Evolutionary conservation across 2,797 vertebrate genomes (phyloP), one percentile per base, ranked within the genome.

Genomic region (Enteromius anoplus): DNA sequence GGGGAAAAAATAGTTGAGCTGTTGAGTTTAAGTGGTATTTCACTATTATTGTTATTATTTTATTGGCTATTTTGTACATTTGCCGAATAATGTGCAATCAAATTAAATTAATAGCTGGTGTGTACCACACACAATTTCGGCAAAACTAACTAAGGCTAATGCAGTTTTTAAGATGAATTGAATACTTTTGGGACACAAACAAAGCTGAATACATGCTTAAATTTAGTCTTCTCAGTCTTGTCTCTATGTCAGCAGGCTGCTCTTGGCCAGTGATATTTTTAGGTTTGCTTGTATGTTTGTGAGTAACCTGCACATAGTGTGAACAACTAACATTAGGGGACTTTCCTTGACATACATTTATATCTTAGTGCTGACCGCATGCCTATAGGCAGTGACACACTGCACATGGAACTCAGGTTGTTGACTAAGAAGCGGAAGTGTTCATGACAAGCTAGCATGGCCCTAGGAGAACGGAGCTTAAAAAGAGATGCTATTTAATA

Each of bases 391-490:
- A 84, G 75, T 89, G 89, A 90, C 88, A 84, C 88, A 88, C 62
- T 55, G 10, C n/a, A 62, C 68, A 82, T 78, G 62, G 65, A 84
- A 84, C 82, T 77, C 49, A 69, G 82, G 58, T 75, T 47, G 84
- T 85, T 92, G 91, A 93, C 92, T 91, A 88, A 90, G 51, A 77
- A 15, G 68, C 84, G 90, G 92, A 93, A 92, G 51, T 19, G 91
- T 90, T 29, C 23, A 8, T 69, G 37, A 53, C 21, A 17, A 81
- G 55, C 49, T n/a, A n/a, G 21, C 79, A 47, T 15, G 62, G 64
- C 21, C 65, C 8, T 32, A 53, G 21, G 64, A 69, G 5, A 69
- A 79, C 10, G 9, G 68, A 40, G 64, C n/a, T 79, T n/a, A n/a
- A 45, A 79, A 53, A 78, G 8, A 66, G 12, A 51, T 78, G 29